phyloP scores from a whole-genome alignment of 2,113 vertebrate species.

The Formicarius rufipectus region DNA sequence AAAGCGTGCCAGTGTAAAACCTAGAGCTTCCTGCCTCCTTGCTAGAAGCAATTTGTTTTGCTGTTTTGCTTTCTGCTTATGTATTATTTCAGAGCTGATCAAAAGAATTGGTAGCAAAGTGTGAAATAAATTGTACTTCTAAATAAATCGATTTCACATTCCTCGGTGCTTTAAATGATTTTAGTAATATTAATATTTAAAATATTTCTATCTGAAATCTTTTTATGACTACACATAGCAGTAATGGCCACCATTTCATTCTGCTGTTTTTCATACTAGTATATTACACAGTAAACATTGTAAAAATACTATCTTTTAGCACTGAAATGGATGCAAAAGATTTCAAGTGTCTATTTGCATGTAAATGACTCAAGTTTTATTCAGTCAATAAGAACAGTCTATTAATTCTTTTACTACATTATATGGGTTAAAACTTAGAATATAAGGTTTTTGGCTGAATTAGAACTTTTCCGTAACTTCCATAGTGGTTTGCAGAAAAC shows the following conservation, averaged over 20 bases:
- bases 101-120: slow-evolving; percentile 70
- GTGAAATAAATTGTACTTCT: slow-evolving; percentile 73
- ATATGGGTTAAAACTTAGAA: slow-evolving; percentile 10
- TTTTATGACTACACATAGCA: slow-evolving; percentile 69
- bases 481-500: neutral
- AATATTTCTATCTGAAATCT: slow-evolving; percentile 66
- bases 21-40: slow-evolving; percentile 15
- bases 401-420: slow-evolving; percentile 53
- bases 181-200: slow-evolving; percentile 80
- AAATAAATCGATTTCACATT: slow-evolving; percentile 76
- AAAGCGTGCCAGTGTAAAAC: neutral
- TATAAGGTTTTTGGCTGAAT: slow-evolving; percentile 1
- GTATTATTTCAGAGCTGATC: slow-evolving; percentile 70
- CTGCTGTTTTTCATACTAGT: slow-evolving; percentile 64
- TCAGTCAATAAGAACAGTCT: slow-evolving; percentile 58
- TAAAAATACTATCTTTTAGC: slow-evolving; percentile 66
- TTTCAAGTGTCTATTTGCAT: slow-evolving; percentile 63
- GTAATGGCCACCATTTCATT: slow-evolving; percentile 68
- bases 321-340: slow-evolving; percentile 36
- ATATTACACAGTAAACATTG: slow-evolving; percentile 65
- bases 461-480: slow-evolving; percentile 18
- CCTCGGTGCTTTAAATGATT: slow-evolving; percentile 77
- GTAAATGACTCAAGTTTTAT: slow-evolving; percentile 67
- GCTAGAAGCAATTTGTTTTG: slow-evolving; percentile 62
- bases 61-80: slow-evolving; percentile 61